Base-by-base conservation (phyloP, 2,797 vertebrate species). In the Gymnoscopelus braueri region DNA sequence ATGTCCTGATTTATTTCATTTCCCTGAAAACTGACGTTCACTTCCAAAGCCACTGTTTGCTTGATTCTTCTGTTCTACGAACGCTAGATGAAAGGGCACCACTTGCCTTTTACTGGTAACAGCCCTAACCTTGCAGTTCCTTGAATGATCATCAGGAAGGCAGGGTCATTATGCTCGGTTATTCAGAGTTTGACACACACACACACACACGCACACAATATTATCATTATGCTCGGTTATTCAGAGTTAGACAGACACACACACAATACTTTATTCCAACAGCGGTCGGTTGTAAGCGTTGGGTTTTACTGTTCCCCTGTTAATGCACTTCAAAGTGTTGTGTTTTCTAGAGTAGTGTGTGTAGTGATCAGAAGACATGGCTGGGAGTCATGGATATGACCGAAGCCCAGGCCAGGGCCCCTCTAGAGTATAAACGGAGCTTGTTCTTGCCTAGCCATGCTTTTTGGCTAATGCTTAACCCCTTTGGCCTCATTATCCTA, bases 381-480 rank as follows among this genome's bases (percentile, higher is more conserved):
- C 71, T 14, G 3, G 71, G 67, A 81, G 77, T 47, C 55, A 69
- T 75, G 75, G 78, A 79, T 64, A 49, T 82, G 75, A 77, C 81
- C 75, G 65, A 68, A 55, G 66, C 66, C 79, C 88, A 89, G 83
- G 90, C 92, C 83, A 87, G 90, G 94, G 93, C 92, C 90, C 81
- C 85, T 82, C 79, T 49, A 14, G 66, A 90, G 85, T 80, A 97
- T 95, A 96, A 96, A 94, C 94, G 94, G 93, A 89, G 93, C 94
- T 96, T 97, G 96, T 97, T 96, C 93, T 89, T 92, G 90, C 92
- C 90, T 90, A 90, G 87, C 90, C 89, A 84, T 87, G 89, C 90
- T 92, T 93, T 92, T 95, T 96, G 95, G 94, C 94, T 94, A 95
- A 97, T 95, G 95, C 95, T 97, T 97, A 97, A 97, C 96, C 96